Evolutionary conservation across 2,797 vertebrate species (phyloP), one percentile per base, ranked within the genome.

Genomic region (Linurgus olivaceus): DNA sequence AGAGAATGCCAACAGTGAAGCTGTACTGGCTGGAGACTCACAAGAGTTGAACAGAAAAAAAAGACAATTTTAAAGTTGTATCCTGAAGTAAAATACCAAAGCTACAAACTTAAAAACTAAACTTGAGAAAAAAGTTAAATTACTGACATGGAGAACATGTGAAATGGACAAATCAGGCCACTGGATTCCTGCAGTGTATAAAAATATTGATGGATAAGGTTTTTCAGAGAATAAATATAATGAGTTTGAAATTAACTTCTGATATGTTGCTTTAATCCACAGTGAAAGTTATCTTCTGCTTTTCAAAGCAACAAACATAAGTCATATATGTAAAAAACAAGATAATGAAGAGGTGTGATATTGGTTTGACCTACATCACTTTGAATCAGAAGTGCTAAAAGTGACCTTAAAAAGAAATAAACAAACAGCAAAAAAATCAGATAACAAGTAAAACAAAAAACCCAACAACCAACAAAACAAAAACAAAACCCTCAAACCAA

Each of bases 401-500:
- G 29, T 57, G 19, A 84, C 23, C 54, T 68, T n/a, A 21, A 67
- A 67, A 92, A 17, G 40, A 40, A 68, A 40, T 2, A 78, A 44
- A 9, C 0, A 24, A 59, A 20, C 16, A n/a, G 10, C 2, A 42
- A 50, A 37, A n/a, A 75, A 40, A 40, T 51, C 16, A 45, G 38
- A 37, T 7, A 24, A 57, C 10, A 66, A 37, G 4, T 23, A 33
- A 25, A 55, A 40, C 20, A 54, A 65, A 61, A 29, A 55, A 1
- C 0, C 10, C 23, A n/a, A 48, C 21, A 54, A 37, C 47, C 33
- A 54, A 63, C 6, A 33, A 72, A 52, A n/a, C 5, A 54, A 72
- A 51, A 47, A 4, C 1, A 44, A 67, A 51, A 47, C 3, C 0
- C 4, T 17, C 16, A 31, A 23, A 52, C 2, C 6, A 44, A 8